These are phyloP conservation scores for Leiothrix lutea DNA, from an alignment of 2,113 vertebrate genomes.

Conservation along the genomic window DNA sequence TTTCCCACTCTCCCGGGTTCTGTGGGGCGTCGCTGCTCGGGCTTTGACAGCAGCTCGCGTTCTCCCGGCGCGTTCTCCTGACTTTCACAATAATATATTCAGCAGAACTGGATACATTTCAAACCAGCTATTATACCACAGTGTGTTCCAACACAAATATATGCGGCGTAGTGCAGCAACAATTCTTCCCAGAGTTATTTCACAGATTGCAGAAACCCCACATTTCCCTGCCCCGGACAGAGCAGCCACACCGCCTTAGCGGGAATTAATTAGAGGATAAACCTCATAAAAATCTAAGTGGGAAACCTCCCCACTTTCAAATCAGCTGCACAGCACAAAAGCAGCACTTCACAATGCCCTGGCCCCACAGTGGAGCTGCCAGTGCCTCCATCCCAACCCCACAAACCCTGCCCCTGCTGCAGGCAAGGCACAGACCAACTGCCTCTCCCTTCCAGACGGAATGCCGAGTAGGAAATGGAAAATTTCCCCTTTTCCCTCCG, in stretches of 20 bases:
- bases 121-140: constrained; percentile 30
- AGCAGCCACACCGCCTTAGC: background rate
- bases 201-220: background rate
- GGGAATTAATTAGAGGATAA: background rate
- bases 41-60: background rate
- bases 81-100: constrained; percentile 22
- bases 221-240: background rate
- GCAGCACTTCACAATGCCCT: rapidly evolving
- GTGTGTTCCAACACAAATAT: constrained; percentile 33
- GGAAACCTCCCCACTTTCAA: background rate
- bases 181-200: background rate
- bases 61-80: background rate
- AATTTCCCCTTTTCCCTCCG: background rate
- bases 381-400: background rate
- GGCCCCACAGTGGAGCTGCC: rapidly evolving
- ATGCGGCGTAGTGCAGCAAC: background rate
- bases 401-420: background rate
- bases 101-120: constrained; percentile 7
- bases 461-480: rapidly evolving
- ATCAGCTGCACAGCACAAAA: rapidly evolving
- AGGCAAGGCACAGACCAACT: rapidly evolving
- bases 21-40: background rate
- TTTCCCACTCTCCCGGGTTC: rapidly evolving
- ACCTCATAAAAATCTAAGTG: background rate
- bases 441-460: rapidly evolving